These are phyloP conservation scores for Lagria hirta DNA, from an alignment of 2,888 invertebrate species.

Conservation along the genomic window DNA sequence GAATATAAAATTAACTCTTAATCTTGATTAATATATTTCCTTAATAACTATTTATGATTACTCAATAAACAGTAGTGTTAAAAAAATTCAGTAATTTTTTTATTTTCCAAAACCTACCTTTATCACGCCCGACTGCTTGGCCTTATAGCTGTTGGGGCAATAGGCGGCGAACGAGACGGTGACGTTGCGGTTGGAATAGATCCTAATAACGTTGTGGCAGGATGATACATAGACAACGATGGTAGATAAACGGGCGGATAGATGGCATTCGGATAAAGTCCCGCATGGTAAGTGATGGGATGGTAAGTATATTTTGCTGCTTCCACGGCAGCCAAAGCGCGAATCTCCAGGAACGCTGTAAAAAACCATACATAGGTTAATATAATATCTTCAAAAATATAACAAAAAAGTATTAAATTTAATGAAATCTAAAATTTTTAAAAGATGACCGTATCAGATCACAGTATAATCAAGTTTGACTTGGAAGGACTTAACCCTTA, in stretches of 20 bases:
- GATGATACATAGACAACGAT: conserved; percentile 41
- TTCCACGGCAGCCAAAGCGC: conserved; percentile 45
- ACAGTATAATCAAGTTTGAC: too few species aligned
- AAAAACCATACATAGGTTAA: too few species aligned
- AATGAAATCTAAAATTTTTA: too few species aligned
- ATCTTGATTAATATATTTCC: too few species aligned
- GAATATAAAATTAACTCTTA: too few species aligned
- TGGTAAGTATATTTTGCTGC: conserved; percentile 45
- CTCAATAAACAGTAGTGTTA: too few species aligned
- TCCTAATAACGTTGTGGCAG: conserved; percentile 37
- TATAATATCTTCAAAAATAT: too few species aligned
- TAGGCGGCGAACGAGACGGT: conserved; percentile 27
- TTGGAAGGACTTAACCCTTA: too few species aligned
- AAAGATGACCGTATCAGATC: too few species aligned
- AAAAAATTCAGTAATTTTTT: too few species aligned
- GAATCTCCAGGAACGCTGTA: conserved; percentile 46
- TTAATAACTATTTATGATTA: too few species aligned
- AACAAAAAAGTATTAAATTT: neutral
- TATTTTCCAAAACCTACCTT: conserved; percentile 39
- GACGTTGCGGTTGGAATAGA: conserved; percentile 37
- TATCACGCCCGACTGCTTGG: conserved; percentile 44
- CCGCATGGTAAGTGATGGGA: conserved; percentile 39
- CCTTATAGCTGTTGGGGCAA: conserved; percentile 26
- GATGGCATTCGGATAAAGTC: conserved; percentile 37
- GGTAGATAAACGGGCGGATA: conserved; percentile 47